Conservation (phyloP, 2,797 vertebrate species). For the Sebastiscus albofasciatus region DNA sequence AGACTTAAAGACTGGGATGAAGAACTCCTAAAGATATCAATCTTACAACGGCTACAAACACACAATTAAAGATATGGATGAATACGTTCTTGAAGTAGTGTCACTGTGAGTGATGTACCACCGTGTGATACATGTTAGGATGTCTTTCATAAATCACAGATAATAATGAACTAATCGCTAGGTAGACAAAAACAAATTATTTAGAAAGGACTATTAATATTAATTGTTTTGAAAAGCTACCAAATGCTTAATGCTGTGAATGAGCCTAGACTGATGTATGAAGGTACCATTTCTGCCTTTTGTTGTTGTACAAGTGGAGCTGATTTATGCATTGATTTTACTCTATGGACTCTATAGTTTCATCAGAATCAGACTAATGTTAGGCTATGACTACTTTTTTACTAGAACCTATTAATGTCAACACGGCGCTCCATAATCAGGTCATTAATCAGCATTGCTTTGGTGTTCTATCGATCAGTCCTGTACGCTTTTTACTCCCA, state of each 20-base stretch:
- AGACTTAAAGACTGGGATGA: not conserved
- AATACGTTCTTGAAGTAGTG: not conserved
- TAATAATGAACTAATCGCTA: not conserved
- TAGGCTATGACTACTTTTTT: conserved; percentile 11
- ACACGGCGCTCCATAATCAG: conserved; percentile 23
- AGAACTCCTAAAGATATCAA: not conserved
- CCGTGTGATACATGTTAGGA: not conserved
- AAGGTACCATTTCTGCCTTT: not conserved
- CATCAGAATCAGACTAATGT: not conserved
- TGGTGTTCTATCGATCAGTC: conserved; percentile 8
- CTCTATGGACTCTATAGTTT: not conserved
- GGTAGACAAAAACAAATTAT: not conserved
- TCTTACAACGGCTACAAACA: not conserved
- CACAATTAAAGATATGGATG: not conserved
- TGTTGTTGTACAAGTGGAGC: not conserved
- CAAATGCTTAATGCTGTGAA: not conserved
- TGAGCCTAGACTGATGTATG: not conserved
- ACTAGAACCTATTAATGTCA: conserved; percentile 27
- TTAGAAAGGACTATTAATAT: not conserved
- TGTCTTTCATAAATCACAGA: not conserved
- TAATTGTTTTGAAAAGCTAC: not conserved
- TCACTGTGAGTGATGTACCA: not conserved
- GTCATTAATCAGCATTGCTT: conserved; percentile 46
- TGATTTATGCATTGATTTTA: conserved; percentile 25
- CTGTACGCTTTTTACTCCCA: not conserved